phyloP scores from a whole-genome alignment of 2,888 invertebrate species.

The Oegoconia quadripuncta region DNA sequence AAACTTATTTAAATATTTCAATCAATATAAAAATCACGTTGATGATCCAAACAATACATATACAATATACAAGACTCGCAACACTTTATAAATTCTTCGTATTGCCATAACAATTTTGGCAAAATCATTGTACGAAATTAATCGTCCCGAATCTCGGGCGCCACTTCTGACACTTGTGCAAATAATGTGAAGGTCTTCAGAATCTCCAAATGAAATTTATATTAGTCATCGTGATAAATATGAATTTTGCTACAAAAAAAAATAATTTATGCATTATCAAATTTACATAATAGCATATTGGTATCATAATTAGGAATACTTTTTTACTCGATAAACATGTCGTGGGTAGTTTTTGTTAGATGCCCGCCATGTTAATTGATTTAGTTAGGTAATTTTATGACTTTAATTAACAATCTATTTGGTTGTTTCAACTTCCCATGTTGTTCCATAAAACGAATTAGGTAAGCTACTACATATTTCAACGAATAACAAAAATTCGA shows the following conservation, averaged over 20 bases:
- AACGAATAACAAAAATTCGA: background rate
- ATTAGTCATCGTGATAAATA: background rate
- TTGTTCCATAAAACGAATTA: background rate
- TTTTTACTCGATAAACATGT: too few relatives aligned
- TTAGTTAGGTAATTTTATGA: background rate
- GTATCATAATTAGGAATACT: background rate
- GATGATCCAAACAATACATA: too few relatives aligned
- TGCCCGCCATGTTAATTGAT: background rate
- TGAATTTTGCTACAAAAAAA: background rate
- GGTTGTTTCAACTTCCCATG: background rate
- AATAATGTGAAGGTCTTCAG: too few relatives aligned
- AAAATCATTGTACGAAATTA: too few relatives aligned
- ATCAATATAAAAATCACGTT: too few relatives aligned
- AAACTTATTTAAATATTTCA: too few relatives aligned
- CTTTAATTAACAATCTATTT: slow-evolving; percentile 1
- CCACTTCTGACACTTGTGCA: too few relatives aligned
- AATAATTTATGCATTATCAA: background rate
- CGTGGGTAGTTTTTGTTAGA: background rate
- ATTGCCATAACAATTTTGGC: too few relatives aligned
- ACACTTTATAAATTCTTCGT: too few relatives aligned
- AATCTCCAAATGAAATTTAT: background rate
- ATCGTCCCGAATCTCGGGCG: too few relatives aligned
- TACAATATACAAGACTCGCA: too few relatives aligned
- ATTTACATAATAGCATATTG: background rate
- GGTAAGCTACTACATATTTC: too few relatives aligned